phyloP scores from a whole-genome alignment of 2,797 vertebrate genomes.

The Spondyliosoma cantharus region DNA sequence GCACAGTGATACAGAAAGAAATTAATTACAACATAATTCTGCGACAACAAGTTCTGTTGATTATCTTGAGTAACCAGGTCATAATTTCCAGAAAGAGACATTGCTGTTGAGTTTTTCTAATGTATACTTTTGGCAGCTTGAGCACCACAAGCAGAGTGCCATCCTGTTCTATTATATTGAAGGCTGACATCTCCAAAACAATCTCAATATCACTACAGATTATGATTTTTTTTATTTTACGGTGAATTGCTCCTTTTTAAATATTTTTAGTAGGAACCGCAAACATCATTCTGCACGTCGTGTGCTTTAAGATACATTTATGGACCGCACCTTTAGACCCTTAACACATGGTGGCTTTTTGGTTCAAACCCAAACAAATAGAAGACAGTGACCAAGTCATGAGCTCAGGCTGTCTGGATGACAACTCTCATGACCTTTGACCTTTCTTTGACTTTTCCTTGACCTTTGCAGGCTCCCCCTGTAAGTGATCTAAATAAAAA shows the following conservation, averaged over 20 bases:
- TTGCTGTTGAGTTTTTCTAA: too few relatives aligned
- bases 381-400: constrained; percentile 83
- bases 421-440: constrained; percentile 80
- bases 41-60: too few relatives aligned
- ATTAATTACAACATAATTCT: too few relatives aligned
- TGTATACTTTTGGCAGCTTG: too few relatives aligned
- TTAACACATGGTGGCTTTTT: constrained; percentile 48
- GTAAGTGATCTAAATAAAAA: constrained; percentile 82
- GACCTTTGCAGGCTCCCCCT: constrained; percentile 85
- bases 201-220: too few relatives aligned
- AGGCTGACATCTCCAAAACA: too few relatives aligned
- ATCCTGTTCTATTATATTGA: too few relatives aligned
- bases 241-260: background rate
- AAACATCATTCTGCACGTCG: background rate
- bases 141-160: too few relatives aligned
- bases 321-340: constrained; percentile 65
- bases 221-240: too few relatives aligned
- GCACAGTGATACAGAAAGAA: too few relatives aligned
- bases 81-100: too few relatives aligned
- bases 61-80: too few relatives aligned
- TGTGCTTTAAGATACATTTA: constrained; percentile 42
- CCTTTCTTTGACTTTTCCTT: constrained; percentile 64
- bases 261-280: constrained; percentile 1
- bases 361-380: constrained; percentile 71
- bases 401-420: constrained; percentile 78